A percentile compares a stretch with the other conserved stretches of the same genome.
phyloP scores from a whole-genome alignment of 2,797 vertebrate species.

The Etheostoma perlongum region DNA sequence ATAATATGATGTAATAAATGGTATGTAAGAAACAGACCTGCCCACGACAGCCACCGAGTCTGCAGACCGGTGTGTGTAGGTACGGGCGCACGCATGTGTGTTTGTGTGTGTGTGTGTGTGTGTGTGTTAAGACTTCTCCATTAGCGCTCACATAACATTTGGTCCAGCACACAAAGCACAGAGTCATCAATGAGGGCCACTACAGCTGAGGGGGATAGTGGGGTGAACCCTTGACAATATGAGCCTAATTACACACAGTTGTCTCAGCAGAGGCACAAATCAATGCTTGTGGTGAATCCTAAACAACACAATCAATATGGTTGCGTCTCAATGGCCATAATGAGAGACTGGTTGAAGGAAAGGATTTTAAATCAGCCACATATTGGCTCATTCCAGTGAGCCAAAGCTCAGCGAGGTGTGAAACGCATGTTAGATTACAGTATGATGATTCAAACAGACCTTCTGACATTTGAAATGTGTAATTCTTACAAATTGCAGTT shows the following conservation, averaged over 20 bases:
- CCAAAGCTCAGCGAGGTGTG: slow-evolving; percentile 29
- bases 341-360: slow-evolving; percentile 50
- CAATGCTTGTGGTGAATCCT: slow-evolving; percentile 63
- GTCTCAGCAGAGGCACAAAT: slow-evolving; percentile 67
- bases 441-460: slow-evolving; percentile 6
- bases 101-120: background rate
- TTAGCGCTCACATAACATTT: slow-evolving; percentile 43
- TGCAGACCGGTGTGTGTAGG: slow-evolving; percentile 21
- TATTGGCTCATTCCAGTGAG: slow-evolving; percentile 22
- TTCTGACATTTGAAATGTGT: background rate
- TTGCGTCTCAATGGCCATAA: slow-evolving; percentile 62
- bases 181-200: slow-evolving; percentile 30
- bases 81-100: background rate
- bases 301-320: slow-evolving; percentile 70
- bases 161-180: slow-evolving; percentile 32
- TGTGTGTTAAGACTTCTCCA: slow-evolving; percentile 33
- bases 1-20: slow-evolving; percentile 77
- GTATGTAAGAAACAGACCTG: slow-evolving; percentile 65
- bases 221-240: slow-evolving; percentile 50
- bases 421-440: slow-evolving; percentile 35
- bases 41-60: slow-evolving; percentile 42
- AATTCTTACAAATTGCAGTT: background rate
- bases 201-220: slow-evolving; percentile 29
- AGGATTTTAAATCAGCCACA: slow-evolving; percentile 48
- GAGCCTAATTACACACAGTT: slow-evolving; percentile 70